Percentiles rank a stretch among this genome's conserved stretches.
Conservation (phyloP, 2,797 vertebrate genomes). For the Tapirus indicus region DNA sequence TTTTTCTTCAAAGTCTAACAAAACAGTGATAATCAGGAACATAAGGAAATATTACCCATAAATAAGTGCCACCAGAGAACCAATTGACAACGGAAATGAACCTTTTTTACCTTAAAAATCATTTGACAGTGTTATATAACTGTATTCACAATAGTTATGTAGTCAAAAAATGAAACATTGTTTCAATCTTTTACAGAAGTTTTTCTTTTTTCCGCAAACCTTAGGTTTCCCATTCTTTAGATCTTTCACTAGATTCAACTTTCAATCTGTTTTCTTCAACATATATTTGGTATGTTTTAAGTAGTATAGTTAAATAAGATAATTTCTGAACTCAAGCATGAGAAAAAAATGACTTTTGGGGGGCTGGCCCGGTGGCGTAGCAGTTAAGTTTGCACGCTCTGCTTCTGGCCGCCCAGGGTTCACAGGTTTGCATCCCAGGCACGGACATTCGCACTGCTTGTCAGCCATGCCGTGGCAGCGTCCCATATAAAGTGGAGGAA, state of each 20-base stretch:
- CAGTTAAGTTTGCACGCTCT: too few species aligned
- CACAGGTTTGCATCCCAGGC: too few species aligned
- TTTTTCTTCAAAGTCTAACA: background rate
- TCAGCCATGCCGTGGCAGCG: too few species aligned
- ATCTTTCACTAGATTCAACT: background rate
- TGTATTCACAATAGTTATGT: background rate
- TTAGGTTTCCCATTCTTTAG: background rate
- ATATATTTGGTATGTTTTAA: background rate
- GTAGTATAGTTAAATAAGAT: background rate
- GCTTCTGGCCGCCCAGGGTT: too few species aligned
- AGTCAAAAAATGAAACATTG: background rate
- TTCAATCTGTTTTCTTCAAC: slow-evolving; percentile 17
- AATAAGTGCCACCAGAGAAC: background rate
- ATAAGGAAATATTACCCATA: background rate
- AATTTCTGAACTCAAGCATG: background rate
- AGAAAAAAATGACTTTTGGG: background rate
- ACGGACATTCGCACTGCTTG: too few species aligned
- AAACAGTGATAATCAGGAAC: background rate
- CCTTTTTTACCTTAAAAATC: background rate
- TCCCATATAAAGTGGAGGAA: too few species aligned
- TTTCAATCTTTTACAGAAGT: background rate
- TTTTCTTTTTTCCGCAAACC: background rate
- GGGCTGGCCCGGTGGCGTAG: too few species aligned
- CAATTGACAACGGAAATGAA: background rate
- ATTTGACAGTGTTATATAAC: background rate